Base-by-base conservation (phyloP, 2,797 vertebrate species). In the Percopsis omiscomaycus region DNA sequence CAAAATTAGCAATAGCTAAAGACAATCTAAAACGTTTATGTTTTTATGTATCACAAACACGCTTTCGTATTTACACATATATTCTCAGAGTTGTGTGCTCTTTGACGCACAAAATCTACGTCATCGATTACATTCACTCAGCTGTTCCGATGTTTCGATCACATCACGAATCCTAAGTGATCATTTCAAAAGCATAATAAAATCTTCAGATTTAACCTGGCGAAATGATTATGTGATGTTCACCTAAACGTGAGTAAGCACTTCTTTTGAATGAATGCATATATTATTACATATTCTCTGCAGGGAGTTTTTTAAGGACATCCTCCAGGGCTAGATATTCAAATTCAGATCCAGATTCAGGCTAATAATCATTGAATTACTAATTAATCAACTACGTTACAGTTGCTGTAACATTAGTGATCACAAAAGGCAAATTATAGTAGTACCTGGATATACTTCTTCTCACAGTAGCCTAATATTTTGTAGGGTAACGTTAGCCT, bases 91-190 rank as follows among this genome's bases (percentile, higher is more conserved):
- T 13, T 0, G 2, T 5, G 0, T 37, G 32, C 1, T 32, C 1
- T 28, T 50, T 6, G 89, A 81, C 90, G 87, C 89, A 48, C 32
- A 30, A 55, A 61, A 29, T 49, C 12, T 1, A 73, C 89, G 88
- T 88, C 45, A 32, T 1, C 0, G 66, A 9, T 91, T 81, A 86
- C 89, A 84, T 79, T 83, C 67, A 14, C 59, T 75, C 81, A 80
- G 82, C 81, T 86, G 84, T 80, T 80, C 15, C 16, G 32, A 1
- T 71, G 55, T 37, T 28, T 14, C 37, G 63, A 1, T 69, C 60
- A 42, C 28, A 22, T 37, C 59, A 30, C 44, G 28, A 27, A 81
- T 22, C 4, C 61, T 77, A 81, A 29, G 27, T 28, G 9, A 27
- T 30, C 14, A 29, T 55, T 54, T 54, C 10, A 55, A 55, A 8